Percentiles rank a stretch among this genome's conserved stretches.
These are phyloP conservation scores for Myotis findleyi DNA, from an alignment of 2,797 vertebrate genomes.

Conservation along the genomic window DNA sequence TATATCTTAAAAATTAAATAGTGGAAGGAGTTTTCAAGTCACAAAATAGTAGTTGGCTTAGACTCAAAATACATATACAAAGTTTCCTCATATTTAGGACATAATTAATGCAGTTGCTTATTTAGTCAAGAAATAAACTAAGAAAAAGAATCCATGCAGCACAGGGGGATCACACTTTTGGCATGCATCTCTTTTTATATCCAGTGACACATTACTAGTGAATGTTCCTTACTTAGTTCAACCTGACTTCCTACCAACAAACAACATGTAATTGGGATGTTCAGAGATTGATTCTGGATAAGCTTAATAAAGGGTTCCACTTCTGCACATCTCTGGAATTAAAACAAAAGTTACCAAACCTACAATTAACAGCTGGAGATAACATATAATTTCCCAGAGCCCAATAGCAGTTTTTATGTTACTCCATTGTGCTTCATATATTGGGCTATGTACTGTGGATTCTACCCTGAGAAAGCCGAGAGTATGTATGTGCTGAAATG, in stretches of 20 bases:
- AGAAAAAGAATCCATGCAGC: slow-evolving; percentile 3
- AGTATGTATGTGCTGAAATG: slow-evolving; percentile 55
- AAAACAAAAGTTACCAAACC: slow-evolving; percentile 84
- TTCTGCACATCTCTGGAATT: slow-evolving; percentile 84
- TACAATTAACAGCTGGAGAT: slow-evolving; percentile 82
- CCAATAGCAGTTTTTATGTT: slow-evolving; percentile 82
- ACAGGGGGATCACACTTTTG: neutral
- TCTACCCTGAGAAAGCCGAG: slow-evolving; percentile 50
- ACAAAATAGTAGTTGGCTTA: slow-evolving; percentile 45
- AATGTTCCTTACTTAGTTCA: slow-evolving; percentile 79
- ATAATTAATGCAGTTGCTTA: slow-evolving; percentile 48
- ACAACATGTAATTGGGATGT: slow-evolving; percentile 79
- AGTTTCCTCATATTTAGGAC: slow-evolving; percentile 37
- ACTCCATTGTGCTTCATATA: slow-evolving; percentile 78
- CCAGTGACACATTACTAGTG: slow-evolving; percentile 68
- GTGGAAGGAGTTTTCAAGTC: slow-evolving; percentile 29
- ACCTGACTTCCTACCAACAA: slow-evolving; percentile 80
- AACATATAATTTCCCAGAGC: slow-evolving; percentile 84
- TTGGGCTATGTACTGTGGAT: slow-evolving; percentile 73
- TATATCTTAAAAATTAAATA: slow-evolving; percentile 41
- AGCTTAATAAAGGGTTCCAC: slow-evolving; percentile 86
- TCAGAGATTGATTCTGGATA: slow-evolving; percentile 80
- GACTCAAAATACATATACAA: slow-evolving; percentile 51
- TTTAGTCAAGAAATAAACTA: slow-evolving; percentile 59
- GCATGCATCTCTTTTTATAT: slow-evolving; percentile 67